Base-by-base conservation (phyloP, 23 tunicate genomes). In the Phallusia fumigata region DNA sequence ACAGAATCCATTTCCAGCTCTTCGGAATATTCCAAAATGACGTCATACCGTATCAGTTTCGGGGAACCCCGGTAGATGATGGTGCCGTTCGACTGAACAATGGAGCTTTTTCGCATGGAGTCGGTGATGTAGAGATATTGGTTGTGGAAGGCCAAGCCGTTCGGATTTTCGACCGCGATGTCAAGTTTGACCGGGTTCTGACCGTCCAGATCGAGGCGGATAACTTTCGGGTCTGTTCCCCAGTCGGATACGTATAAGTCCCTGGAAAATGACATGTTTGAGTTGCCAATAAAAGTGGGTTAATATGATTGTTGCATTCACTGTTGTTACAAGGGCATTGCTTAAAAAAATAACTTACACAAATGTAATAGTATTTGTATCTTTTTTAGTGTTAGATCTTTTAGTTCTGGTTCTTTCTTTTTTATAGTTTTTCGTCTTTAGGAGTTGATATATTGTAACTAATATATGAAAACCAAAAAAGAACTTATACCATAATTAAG, bases 211-310 rank as follows among this genome's bases (percentile, higher is more conserved):
- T 95, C 99, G 28, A 77, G 30, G 0, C 95, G 81, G 15, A 90
- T 76, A 0, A 95, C 83, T 64, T 84, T 90, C 30, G 96, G 83
- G 32, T 76, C 76, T 0, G 33, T 81, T 45, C 99, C 99, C 99
- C 99, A 95, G 75, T 95, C 99, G 21, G 90, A 76, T 75, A 92
- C 83, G 80, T 90, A 90, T 77, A 95, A 74, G 45, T 91, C 64
- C 18, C 92, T 95, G 76, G 0, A 34, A 50, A 52, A 82, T 31
- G 12, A 33, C 33, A 35, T 36, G n/a, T 40, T 31, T 45, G 10
- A 32, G 33, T 16, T n/a, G 32, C 31, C 31, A 84, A 74, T 34
- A 40, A 40, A n/a, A n/a, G n/a, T n/a, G n/a, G n/a, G n/a, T n/a
- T n/a, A n/a, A n/a, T n/a, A n/a, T n/a, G n/a, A n/a, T n/a, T n/a